Conservation (phyloP, 2,888 invertebrate genomes). For the Limnephilus auricula region DNA sequence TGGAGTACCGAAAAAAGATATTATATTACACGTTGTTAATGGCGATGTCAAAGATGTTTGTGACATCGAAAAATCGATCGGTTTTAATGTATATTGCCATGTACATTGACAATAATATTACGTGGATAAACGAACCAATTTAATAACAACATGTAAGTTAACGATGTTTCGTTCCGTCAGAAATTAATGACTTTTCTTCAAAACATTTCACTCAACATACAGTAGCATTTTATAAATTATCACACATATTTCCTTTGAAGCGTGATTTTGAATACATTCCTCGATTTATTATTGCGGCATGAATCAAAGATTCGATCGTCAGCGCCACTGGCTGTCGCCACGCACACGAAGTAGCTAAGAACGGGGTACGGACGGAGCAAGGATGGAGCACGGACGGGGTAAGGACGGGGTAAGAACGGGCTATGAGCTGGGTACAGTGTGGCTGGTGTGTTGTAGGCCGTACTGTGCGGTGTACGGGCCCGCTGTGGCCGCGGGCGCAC, state of each 20-base stretch:
- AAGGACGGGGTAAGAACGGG: not conserved
- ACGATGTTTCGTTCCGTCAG: not conserved
- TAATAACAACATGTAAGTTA: not conserved
- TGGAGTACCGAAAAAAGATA: too few relatives aligned
- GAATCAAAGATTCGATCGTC: not conserved
- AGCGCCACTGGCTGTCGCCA: slow-evolving; percentile 45
- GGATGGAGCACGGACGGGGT: not conserved
- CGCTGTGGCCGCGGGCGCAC: slow-evolving; percentile 57
- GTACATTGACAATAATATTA: not conserved
- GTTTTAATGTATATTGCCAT: too few relatives aligned
- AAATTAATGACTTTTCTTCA: not conserved
- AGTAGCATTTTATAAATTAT: too few relatives aligned
- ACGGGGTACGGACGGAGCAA: not conserved
- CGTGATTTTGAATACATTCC: not conserved
- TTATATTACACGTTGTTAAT: too few relatives aligned
- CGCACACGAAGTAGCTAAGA: not conserved
- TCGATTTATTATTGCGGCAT: not conserved
- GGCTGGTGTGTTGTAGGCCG: not conserved
- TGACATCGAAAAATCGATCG: too few relatives aligned
- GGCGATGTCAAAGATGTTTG: too few relatives aligned
- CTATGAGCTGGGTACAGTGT: not conserved
- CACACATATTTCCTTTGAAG: too few relatives aligned
- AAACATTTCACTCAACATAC: not conserved
- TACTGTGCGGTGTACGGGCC: slow-evolving; percentile 39
- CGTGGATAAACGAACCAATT: not conserved